Evolutionary conservation across 64 coral and sea anemone species (phyloP).

Genomic region (Porites lutea): DNA sequence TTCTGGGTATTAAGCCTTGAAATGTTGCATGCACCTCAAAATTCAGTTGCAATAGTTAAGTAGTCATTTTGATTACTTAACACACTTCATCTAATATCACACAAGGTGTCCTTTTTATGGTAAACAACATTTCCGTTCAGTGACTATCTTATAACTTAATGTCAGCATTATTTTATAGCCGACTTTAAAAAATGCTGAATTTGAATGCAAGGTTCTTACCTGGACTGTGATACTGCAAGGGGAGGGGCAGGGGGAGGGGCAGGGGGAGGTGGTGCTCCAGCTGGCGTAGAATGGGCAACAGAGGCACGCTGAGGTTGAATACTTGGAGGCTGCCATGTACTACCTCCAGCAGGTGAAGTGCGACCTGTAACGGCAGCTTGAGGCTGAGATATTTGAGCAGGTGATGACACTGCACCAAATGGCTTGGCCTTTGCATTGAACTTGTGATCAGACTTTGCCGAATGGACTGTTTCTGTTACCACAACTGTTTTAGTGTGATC

Average conservation of each 20-base stretch:
- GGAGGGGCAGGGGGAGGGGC: constrained; percentile 1
- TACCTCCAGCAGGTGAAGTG: constrained; percentile 58
- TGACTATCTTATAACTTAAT: too few relatives aligned
- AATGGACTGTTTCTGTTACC: constrained; percentile 83
- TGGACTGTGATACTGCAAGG: background rate
- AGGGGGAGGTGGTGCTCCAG: constrained; percentile 10
- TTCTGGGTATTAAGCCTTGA: too few relatives aligned
- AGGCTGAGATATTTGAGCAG: constrained; percentile 14
- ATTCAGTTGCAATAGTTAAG: too few relatives aligned
- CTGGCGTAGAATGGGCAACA: constrained; percentile 24
- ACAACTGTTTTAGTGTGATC: constrained; percentile 4
- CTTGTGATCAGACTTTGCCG: constrained; percentile 82
- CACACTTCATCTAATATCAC: too few relatives aligned
- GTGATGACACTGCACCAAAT: constrained; percentile 78
- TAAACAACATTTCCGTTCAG: too few relatives aligned
- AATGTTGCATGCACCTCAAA: too few relatives aligned
- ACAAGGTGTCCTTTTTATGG: too few relatives aligned
- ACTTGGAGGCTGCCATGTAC: constrained; percentile 31
- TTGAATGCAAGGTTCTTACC: background rate
- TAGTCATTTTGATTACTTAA: too few relatives aligned
- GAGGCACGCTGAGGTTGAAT: constrained; percentile 27
- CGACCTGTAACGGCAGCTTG: constrained; percentile 41
- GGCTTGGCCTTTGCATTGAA: constrained; percentile 95
- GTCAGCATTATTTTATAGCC: too few relatives aligned
- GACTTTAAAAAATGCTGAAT: background rate